phyloP scores from a whole-genome alignment of 2,113 vertebrate genomes.

The Otis tarda region DNA sequence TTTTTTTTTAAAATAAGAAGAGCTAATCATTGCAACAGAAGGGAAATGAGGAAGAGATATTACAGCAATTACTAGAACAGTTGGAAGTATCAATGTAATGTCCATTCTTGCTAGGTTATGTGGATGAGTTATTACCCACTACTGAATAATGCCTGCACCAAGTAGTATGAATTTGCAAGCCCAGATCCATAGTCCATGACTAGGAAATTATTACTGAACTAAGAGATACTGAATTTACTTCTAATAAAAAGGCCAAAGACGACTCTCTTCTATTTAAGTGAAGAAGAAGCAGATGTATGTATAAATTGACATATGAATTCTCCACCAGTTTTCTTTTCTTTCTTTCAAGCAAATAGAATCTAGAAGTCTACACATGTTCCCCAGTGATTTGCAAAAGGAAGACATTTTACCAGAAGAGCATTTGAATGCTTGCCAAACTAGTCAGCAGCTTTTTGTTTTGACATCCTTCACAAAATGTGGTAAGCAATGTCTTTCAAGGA shows the following conservation, averaged over 20 bases:
- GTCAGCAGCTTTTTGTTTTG: conserved; percentile 14
- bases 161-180: background rate
- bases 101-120: background rate
- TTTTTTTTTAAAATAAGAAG: background rate
- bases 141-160: background rate
- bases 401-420: background rate
- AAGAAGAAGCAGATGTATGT: background rate
- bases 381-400: background rate
- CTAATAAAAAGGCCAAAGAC: background rate
- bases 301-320: background rate
- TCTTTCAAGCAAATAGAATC: background rate
- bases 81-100: background rate
- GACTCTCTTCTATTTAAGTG: background rate
- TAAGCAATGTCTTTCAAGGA: conserved; percentile 32
- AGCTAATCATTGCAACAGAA: background rate
- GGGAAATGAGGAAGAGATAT: background rate
- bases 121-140: background rate
- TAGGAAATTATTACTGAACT: background rate
- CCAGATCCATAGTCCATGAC: background rate
- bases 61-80: background rate
- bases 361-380: background rate
- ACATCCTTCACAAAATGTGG: background rate
- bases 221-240: background rate
- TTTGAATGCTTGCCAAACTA: conserved; percentile 1
- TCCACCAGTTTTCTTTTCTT: background rate